Evolutionary conservation across 2,113 vertebrate species (phyloP).

Genomic region (Etheostoma spectabile): DNA sequence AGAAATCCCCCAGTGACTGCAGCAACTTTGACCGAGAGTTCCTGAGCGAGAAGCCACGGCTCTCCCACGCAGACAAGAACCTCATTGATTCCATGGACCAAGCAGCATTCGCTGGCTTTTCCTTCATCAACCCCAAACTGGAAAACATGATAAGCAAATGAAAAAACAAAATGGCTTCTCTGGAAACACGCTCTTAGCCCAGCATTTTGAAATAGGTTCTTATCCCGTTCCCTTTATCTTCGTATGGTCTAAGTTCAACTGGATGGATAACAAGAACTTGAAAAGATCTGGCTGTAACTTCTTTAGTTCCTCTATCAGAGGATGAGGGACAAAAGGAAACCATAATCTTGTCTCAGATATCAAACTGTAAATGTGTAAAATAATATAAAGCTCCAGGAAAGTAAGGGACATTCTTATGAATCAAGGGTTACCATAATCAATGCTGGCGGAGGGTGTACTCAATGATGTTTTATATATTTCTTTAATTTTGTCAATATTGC

Average conservation of each 20-base stretch:
- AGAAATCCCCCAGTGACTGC: slow-evolving; percentile 93
- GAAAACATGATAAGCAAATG: slow-evolving; percentile 87
- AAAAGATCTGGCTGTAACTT: slow-evolving; percentile 29
- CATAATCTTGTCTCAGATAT: slow-evolving; percentile 26
- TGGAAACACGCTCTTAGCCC: not conserved
- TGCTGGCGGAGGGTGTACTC: slow-evolving; percentile 8
- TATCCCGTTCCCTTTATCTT: slow-evolving; percentile 15
- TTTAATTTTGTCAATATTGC: slow-evolving; percentile 19
- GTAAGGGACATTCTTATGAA: slow-evolving; percentile 51
- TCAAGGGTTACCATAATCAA: slow-evolving; percentile 49
- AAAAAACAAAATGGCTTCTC: slow-evolving; percentile 34
- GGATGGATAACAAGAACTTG: slow-evolving; percentile 20
- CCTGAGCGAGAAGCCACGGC: slow-evolving; percentile 92
- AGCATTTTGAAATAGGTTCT: not conserved
- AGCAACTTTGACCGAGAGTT: slow-evolving; percentile 98
- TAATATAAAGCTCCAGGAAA: slow-evolving; percentile 43
- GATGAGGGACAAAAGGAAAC: slow-evolving; percentile 15
- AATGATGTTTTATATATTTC: slow-evolving; percentile 27
- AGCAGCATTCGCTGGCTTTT: slow-evolving; percentile 91
- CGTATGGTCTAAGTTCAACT: slow-evolving; percentile 19
- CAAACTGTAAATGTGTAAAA: slow-evolving; percentile 35
- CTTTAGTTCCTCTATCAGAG: slow-evolving; percentile 6
- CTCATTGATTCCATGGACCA: slow-evolving; percentile 98
- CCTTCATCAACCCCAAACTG: slow-evolving; percentile 93
- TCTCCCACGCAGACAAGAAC: slow-evolving; percentile 94